Percentiles rank a stretch among this genome's conserved stretches.
Evolutionary conservation across 2,113 vertebrate species (phyloP).

Genomic region (Mormyrus lacerda): DNA sequence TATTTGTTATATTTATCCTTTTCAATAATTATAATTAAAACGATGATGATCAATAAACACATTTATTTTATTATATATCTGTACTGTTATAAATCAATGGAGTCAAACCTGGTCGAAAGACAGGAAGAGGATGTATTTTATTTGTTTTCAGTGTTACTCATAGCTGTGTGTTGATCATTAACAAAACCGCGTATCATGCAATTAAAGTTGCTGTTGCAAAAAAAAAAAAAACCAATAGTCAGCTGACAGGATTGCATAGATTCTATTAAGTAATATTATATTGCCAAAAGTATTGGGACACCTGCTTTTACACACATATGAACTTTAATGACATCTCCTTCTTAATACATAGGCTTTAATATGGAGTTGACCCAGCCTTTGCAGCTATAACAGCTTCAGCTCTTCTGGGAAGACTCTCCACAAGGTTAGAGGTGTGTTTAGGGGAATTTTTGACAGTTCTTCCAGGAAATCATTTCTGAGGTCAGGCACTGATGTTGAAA

Average conservation of each 20-base stretch:
- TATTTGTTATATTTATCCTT: neutral
- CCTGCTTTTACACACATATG: too few relatives aligned
- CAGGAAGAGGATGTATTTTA: neutral
- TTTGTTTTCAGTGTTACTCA: neutral
- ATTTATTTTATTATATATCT: neutral
- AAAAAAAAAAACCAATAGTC: neutral
- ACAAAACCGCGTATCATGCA: neutral
- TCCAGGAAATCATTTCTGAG: too few relatives aligned
- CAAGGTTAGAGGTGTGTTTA: too few relatives aligned
- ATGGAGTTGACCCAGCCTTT: too few relatives aligned
- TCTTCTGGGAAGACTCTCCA: too few relatives aligned
- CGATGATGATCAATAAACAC: neutral
- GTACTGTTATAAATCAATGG: neutral
- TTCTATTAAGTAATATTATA: neutral
- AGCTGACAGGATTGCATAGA: neutral
- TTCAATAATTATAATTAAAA: neutral
- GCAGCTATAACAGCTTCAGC: too few relatives aligned
- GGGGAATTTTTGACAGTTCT: too few relatives aligned
- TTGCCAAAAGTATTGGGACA: too few relatives aligned
- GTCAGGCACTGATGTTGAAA: too few relatives aligned
- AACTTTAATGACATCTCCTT: too few relatives aligned
- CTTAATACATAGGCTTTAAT: too few relatives aligned
- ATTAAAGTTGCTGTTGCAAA: neutral
- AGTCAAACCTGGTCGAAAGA: neutral
- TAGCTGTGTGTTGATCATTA: neutral